Percentiles rank a stretch among this genome's conserved stretches.
phyloP scores from a whole-genome alignment of 2,797 vertebrate species.

The Erethizon dorsatum region DNA sequence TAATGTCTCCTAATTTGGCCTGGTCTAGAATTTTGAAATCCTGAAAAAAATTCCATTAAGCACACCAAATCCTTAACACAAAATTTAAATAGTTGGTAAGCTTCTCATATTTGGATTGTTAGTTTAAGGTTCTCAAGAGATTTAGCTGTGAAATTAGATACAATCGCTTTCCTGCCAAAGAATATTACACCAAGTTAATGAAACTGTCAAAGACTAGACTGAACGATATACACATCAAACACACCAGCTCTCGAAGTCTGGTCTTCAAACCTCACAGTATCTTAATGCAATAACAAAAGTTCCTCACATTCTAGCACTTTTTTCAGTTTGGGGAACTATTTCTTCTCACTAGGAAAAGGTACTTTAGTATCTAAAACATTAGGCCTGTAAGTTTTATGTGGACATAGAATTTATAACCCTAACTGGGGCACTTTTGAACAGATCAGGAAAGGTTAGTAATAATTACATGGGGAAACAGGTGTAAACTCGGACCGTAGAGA shows the following conservation, averaged over 20 bases:
- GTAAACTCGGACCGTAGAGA: background rate
- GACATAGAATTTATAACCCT: slow-evolving; percentile 39
- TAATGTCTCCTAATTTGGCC: slow-evolving; percentile 42
- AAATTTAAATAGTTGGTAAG: slow-evolving; percentile 81
- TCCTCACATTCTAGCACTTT: slow-evolving; percentile 38
- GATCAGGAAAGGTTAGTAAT: slow-evolving; percentile 22
- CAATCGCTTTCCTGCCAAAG: slow-evolving; percentile 68
- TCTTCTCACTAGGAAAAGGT: slow-evolving; percentile 36
- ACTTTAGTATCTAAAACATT: background rate
- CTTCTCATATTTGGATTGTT: slow-evolving; percentile 68
- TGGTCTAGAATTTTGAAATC: slow-evolving; percentile 61
- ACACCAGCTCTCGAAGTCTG: slow-evolving; percentile 56
- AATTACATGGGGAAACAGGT: background rate
- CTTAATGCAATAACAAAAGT: slow-evolving; percentile 54
- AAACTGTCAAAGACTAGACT: slow-evolving; percentile 60
- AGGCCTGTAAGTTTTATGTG: background rate
- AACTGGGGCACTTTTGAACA: background rate
- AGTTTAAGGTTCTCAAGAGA: slow-evolving; percentile 74
- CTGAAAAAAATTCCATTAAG: slow-evolving; percentile 68
- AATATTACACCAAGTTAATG: slow-evolving; percentile 73
- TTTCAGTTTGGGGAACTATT: slow-evolving; percentile 36
- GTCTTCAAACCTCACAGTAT: slow-evolving; percentile 50
- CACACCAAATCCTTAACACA: slow-evolving; percentile 76
- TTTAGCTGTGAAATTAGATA: slow-evolving; percentile 77
- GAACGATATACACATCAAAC: slow-evolving; percentile 56